Evolutionary conservation across 2,888 invertebrate species (phyloP).

Genomic region (Aphodius granarius): DNA sequence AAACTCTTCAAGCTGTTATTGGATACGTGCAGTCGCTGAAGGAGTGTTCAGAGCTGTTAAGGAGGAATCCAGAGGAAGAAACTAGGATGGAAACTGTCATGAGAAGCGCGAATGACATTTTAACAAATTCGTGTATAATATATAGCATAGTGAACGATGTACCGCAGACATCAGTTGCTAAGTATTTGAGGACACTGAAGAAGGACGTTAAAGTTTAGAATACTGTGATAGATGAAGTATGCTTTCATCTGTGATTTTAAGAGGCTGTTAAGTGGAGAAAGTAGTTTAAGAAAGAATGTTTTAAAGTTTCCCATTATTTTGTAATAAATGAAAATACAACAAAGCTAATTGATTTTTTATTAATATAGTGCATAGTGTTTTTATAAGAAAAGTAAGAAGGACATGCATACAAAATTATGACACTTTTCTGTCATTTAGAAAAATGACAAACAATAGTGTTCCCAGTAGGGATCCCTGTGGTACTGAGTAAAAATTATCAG

Average conservation of each 20-base stretch:
- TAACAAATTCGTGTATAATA: constrained; percentile 46
- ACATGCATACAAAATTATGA: no score
- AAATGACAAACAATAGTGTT: no score
- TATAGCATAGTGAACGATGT: constrained; percentile 48
- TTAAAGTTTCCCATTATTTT: neutral
- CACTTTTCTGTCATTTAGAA: no score
- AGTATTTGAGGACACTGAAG: constrained; percentile 36
- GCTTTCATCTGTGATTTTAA: neutral
- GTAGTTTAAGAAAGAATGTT: neutral
- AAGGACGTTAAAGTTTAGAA: neutral
- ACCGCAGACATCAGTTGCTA: constrained; percentile 43
- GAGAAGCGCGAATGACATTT: constrained; percentile 27
- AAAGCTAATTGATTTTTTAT: neutral
- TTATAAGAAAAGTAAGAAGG: no score
- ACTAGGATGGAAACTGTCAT: constrained; percentile 30
- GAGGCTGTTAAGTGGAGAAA: neutral
- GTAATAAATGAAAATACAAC: neutral
- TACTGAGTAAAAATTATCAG: no score
- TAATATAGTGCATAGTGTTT: no score
- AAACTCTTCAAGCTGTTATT: constrained; percentile 38
- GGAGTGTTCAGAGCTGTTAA: constrained; percentile 24
- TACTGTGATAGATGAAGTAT: neutral
- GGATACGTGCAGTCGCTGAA: constrained; percentile 29
- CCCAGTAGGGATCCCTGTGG: no score
- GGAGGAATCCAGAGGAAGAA: constrained; percentile 11